These are phyloP conservation scores for Drosophila engyochracea DNA, from an alignment of 2,888 invertebrate species.

Conservation along the genomic window DNA sequence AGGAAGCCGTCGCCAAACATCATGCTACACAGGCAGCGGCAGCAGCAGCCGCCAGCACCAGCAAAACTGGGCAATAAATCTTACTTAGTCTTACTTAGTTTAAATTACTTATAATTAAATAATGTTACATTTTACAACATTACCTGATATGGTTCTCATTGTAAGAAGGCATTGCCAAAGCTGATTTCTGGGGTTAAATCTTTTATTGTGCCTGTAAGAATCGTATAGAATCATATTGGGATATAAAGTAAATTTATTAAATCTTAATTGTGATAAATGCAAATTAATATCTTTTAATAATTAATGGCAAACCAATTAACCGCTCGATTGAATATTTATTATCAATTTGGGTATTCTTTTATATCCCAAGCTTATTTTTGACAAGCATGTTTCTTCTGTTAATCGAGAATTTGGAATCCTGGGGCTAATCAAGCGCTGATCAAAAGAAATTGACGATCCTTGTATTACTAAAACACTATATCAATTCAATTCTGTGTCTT, in stretches of 20 bases:
- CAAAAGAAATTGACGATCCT: background rate
- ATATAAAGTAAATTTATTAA: background rate
- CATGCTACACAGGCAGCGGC: slow-evolving; percentile 71
- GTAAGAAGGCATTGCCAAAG: background rate
- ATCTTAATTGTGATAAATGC: background rate
- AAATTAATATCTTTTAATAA: background rate
- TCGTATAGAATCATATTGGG: background rate
- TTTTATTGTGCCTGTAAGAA: background rate
- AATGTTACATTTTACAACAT: background rate
- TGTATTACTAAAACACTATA: background rate
- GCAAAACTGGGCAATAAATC: slow-evolving; percentile 33
- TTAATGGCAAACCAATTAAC: background rate
- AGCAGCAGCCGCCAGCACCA: slow-evolving; percentile 52
- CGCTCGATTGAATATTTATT: background rate
- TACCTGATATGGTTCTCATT: background rate
- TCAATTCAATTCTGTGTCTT: background rate
- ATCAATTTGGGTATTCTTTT: background rate
- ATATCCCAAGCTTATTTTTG: too few species aligned
- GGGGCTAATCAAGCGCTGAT: too few species aligned
- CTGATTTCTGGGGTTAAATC: background rate
- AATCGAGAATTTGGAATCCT: too few species aligned
- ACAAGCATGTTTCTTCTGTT: too few species aligned
- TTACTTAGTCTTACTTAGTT: slow-evolving; percentile 20
- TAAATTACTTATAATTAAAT: background rate
- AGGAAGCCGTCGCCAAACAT: slow-evolving; percentile 86